Conservation (phyloP, 2,888 invertebrate species). For the Aporophyla nigra region DNA sequence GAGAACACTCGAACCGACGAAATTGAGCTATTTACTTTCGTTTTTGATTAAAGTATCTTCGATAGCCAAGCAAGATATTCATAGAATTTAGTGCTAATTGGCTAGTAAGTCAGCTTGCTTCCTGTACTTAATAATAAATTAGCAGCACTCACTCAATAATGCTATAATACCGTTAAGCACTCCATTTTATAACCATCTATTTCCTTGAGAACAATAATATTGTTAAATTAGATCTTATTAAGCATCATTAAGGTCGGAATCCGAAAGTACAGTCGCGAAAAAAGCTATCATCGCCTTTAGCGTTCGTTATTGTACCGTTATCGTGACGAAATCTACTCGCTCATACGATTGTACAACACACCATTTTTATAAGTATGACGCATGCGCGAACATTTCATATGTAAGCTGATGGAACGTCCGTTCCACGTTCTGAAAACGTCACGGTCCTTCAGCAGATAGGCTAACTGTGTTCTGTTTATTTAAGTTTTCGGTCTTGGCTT, state of each 20-base stretch:
- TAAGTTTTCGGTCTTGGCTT: not conserved
- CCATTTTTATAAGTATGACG: constrained; percentile 81
- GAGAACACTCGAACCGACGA: constrained; percentile 17
- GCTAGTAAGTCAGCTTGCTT: not conserved
- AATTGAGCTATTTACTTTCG: constrained; percentile 21
- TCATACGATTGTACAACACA: constrained; percentile 68
- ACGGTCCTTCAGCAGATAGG: constrained; percentile 39
- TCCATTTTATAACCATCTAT: constrained; percentile 25
- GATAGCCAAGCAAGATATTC: not conserved
- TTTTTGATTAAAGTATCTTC: constrained; percentile 19
- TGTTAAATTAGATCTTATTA: constrained; percentile 63
- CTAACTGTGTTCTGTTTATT: constrained; percentile 26
- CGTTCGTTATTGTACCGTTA: constrained; percentile 81
- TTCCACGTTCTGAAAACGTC: constrained; percentile 46
- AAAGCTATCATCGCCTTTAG: constrained; percentile 71
- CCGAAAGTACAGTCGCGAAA: constrained; percentile 64
- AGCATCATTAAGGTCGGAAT: constrained; percentile 62
- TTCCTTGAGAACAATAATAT: constrained; percentile 23
- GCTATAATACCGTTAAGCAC: constrained; percentile 29
- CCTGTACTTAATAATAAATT: not conserved
- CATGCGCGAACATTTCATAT: constrained; percentile 73
- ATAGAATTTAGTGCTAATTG: not conserved
- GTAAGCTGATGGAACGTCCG: constrained; percentile 47
- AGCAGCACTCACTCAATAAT: constrained; percentile 1
- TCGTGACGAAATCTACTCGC: constrained; percentile 70